Base-by-base conservation (phyloP, 2,888 invertebrate genomes). In the Drepanosiphum platanoidis region DNA sequence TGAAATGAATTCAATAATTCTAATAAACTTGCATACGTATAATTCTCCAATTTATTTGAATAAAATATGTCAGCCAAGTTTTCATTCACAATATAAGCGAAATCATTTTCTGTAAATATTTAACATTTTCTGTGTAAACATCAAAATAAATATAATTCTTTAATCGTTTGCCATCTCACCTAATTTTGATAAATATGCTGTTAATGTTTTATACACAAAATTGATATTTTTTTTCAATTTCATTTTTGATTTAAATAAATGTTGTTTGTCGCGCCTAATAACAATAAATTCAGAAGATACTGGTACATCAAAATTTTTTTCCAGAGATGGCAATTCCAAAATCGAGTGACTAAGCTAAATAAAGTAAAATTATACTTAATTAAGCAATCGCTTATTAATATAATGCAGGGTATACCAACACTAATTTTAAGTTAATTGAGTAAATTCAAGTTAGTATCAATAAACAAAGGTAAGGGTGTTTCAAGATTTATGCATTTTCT, bases 1-100 rank as follows among this genome's bases (percentile, higher is more conserved):
- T 92, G 92, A 87, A 93, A 94, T 87, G 91, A 92, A 87, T 91
- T 90, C 75, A 94, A 93, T 89, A 93, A 92, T 75, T 91, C 90
- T 52, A 92, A 92, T 61, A 87, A 58, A 78, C 86, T 88, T 27
- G 88, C 88, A 34, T 89, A 89, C 27, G 91, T 90, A 68, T 91
- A 90, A 11, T 91, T 90, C 78, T 91, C 90, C 11, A 90, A 88
- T 61, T 93, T 30, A 42, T 78, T 84, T 15, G 52, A 80, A 30
- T 42, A 66, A 15, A 86, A 36, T 1, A 75, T 61, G 36, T 64
- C 18, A 8, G 74, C 52, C 72, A 52, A 34, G 3, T 52, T 42
- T 32, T 86, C 75, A 22, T 64, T 66, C 9, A 74, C 34, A 66
- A 90, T 88, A 32, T 90, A 89, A 11, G 94, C 89, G 0, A 93